These are phyloP conservation scores for Phyllotreta cruciferae DNA, from an alignment of 2,888 invertebrate genomes.

Conservation along the genomic window DNA sequence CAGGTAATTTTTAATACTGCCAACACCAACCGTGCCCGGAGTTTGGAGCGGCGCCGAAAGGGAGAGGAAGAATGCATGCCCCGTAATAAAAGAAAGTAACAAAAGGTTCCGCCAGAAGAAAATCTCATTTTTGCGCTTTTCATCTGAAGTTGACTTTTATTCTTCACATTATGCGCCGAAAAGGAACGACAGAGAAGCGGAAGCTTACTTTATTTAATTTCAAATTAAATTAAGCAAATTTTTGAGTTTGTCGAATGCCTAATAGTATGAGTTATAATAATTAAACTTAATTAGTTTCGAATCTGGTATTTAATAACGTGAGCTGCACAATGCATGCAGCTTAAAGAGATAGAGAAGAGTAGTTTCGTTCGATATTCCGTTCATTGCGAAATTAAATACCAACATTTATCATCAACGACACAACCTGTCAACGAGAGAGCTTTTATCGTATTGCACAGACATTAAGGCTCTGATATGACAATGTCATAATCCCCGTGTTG, in stretches of 20 bases:
- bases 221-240: too few species aligned
- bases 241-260: conserved; percentile 10
- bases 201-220: too few species aligned
- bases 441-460: conserved; percentile 2
- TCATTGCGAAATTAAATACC: background rate
- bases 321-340: background rate
- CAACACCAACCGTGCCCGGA: conserved; percentile 17
- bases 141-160: conserved; percentile 18
- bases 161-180: background rate
- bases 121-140: conserved; percentile 42
- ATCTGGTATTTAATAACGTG: background rate
- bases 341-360: background rate
- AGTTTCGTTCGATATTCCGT: background rate
- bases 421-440: background rate
- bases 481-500: too few species aligned
- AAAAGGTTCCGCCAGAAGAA: conserved; percentile 45
- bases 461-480: background rate
- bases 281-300: conserved; percentile 10
- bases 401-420: conserved; percentile 4
- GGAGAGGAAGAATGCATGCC: conserved; percentile 30
- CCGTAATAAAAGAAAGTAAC: conserved; percentile 44
- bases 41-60: background rate
- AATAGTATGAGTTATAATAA: conserved; percentile 10
- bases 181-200: too few species aligned
- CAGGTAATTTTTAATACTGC: conserved; percentile 32